A percentile compares a stretch with the other conserved stretches of the same genome.
phyloP scores from a whole-genome alignment of 92 coral and sea anemone genomes.

The Scolanthus callimorphus region DNA sequence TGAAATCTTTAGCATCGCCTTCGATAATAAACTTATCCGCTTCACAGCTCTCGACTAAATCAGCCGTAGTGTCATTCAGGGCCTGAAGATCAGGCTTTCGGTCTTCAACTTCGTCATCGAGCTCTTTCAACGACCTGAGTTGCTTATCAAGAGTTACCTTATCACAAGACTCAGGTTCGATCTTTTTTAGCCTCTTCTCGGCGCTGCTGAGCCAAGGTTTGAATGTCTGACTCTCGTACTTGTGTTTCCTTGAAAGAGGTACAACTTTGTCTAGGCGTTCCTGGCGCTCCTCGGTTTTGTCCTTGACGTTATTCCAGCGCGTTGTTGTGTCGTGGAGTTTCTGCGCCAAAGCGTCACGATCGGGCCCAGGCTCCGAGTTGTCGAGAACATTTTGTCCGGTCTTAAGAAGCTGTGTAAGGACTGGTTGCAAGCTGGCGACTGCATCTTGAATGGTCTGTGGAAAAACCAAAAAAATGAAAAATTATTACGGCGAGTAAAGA shows the following conservation, averaged over 20 bases:
- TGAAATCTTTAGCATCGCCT: conserved; percentile 83
- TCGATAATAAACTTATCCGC: conserved; percentile 88
- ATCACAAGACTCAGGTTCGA: conserved; percentile 71
- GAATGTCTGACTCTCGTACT: conserved; percentile 61
- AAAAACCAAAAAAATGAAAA: neutral
- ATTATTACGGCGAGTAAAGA: neutral
- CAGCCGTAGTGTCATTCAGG: conserved; percentile 64
- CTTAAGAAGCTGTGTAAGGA: conserved; percentile 79
- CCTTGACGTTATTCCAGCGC: conserved; percentile 76
- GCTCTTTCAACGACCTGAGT: conserved; percentile 51
- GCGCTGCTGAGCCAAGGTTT: conserved; percentile 88
- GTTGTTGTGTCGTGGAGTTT: conserved; percentile 84
- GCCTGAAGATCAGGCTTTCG: conserved; percentile 69
- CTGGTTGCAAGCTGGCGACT: conserved; percentile 74
- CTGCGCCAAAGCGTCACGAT: conserved; percentile 79
- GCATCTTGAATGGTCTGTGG: conserved; percentile 78
- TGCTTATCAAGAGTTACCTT: conserved; percentile 74
- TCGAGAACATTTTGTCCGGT: conserved; percentile 77
- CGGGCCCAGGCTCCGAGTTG: conserved; percentile 96
- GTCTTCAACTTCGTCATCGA: conserved; percentile 64
- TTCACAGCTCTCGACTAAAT: conserved; percentile 74
- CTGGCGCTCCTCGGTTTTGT: conserved; percentile 74
- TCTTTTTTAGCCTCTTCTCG: conserved; percentile 57
- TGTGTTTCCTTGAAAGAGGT: conserved; percentile 87
- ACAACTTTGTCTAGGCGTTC: conserved; percentile 78